Conservation (phyloP, 2,888 invertebrate species). For the Tipula lateralis region DNA sequence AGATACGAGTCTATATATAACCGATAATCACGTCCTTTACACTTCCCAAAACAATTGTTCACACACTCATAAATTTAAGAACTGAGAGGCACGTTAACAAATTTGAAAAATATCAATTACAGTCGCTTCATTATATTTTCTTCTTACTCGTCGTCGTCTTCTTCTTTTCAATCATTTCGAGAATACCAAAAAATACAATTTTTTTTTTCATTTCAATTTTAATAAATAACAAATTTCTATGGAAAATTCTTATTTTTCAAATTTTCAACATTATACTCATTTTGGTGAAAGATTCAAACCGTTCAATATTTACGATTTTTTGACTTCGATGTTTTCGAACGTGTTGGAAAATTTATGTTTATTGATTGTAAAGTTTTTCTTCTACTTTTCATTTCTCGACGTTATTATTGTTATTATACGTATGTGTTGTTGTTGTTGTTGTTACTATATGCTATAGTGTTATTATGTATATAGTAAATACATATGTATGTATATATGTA, state of each 20-base stretch:
- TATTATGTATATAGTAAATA: background rate
- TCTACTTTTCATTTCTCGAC: background rate
- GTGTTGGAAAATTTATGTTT: slow-evolving; percentile 19
- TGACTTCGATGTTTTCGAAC: background rate
- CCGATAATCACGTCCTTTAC: background rate
- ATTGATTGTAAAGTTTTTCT: background rate
- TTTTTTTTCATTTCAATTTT: background rate
- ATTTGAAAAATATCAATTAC: background rate
- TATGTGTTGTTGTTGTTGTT: background rate
- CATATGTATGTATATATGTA: background rate
- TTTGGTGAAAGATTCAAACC: slow-evolving; percentile 24
- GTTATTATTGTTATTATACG: background rate
- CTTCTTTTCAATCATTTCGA: background rate
- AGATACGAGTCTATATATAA: no score
- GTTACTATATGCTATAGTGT: background rate
- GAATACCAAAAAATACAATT: background rate
- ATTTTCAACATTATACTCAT: slow-evolving; percentile 19
- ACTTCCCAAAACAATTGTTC: background rate
- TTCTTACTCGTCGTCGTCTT: background rate
- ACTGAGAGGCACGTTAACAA: background rate
- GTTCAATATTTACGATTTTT: slow-evolving; percentile 24
- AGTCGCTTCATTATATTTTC: background rate
- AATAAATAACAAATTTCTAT: background rate
- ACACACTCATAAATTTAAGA: background rate
- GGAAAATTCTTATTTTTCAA: background rate